These are phyloP conservation scores for Brachyalestes nurse DNA, from an alignment of 2,797 vertebrate species.

Conservation along the genomic window DNA sequence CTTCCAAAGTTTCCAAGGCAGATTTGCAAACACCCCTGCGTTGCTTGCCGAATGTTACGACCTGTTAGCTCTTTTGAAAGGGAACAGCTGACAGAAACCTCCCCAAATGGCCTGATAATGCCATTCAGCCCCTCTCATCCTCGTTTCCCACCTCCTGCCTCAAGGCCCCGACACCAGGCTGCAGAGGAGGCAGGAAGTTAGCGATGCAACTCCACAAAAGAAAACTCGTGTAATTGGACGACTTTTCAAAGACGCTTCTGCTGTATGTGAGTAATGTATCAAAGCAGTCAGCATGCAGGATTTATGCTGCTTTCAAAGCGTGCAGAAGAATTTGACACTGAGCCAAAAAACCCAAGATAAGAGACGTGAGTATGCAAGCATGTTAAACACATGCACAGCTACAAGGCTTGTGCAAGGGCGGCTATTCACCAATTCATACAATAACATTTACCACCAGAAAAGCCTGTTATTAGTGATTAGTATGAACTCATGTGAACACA, in stretches of 20 bases:
- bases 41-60: neutral
- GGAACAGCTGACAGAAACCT: constrained; percentile 24
- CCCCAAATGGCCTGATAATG: constrained; percentile 7
- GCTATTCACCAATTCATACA: neutral
- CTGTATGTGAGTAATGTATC: constrained; percentile 56
- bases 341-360: constrained; percentile 16
- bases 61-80: constrained; percentile 11
- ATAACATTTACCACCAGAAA: neutral
- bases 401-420: neutral
- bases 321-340: constrained; percentile 32
- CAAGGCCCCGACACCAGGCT: constrained; percentile 28
- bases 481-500: too few relatives aligned
- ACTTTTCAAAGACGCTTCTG: constrained; percentile 61
- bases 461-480: neutral
- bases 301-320: constrained; percentile 29
- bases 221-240: constrained; percentile 64
- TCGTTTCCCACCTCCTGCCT: constrained; percentile 22
- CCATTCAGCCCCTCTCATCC: constrained; percentile 22
- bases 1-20: constrained; percentile 3
- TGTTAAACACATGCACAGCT: constrained; percentile 32
- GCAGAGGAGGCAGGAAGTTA: constrained; percentile 51
- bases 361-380: constrained; percentile 7
- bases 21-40: neutral
- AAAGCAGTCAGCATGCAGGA: constrained; percentile 62
- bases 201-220: constrained; percentile 54